Evolutionary conservation across 2,797 vertebrate genomes (phyloP), one percentile per base, ranked within the genome.

Genomic region (Melanotaenia pygmaea): DNA sequence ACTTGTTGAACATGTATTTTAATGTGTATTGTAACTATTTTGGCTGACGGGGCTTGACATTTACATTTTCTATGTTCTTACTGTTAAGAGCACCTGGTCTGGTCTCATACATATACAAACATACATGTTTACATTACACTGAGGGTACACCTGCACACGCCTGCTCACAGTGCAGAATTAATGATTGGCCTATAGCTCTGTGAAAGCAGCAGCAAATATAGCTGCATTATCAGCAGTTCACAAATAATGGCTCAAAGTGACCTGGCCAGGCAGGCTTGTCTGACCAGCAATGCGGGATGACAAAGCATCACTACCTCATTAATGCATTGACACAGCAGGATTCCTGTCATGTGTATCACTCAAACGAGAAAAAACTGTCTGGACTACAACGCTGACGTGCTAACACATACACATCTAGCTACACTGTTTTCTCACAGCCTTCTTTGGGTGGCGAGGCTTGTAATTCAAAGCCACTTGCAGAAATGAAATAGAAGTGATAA

Each of bases 231-330:
- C 91, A 91, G 84, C 77, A 78, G 62, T 63, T 82, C 32, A 30
- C 30, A 89, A 86, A 91, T 91, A 89, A 87, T 37, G 30, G 76
- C 72, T 85, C 80, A 86, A 67, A 76, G 82, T 88, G 90, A 92
- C 89, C 88, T 38, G 80, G 54, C 64, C 76, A 40, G 59, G 72
- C 43, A 2, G 74, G 73, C 67, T 47, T 63, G 58, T 72, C 45
- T 51, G 72, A 64, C 83, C 70, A 70, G 38, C 26, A 45, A 70
- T 24, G 76, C 77, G 80, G 71, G 81, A 81, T 83, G 81, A 81
- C 61, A 43, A 77, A 13, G 69, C 76, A 59, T 86, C 62, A 30
- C 50, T 18, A 13, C 74, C 38, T 58, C 56, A 63, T 28, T 43
- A 45, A 34, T 53, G 38, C 69, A 32, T 59, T 14, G 24, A 71